These are phyloP conservation scores for Drosophila albomicans DNA, from an alignment of 1,140 invertebrate genomes.

Conservation along the genomic window DNA sequence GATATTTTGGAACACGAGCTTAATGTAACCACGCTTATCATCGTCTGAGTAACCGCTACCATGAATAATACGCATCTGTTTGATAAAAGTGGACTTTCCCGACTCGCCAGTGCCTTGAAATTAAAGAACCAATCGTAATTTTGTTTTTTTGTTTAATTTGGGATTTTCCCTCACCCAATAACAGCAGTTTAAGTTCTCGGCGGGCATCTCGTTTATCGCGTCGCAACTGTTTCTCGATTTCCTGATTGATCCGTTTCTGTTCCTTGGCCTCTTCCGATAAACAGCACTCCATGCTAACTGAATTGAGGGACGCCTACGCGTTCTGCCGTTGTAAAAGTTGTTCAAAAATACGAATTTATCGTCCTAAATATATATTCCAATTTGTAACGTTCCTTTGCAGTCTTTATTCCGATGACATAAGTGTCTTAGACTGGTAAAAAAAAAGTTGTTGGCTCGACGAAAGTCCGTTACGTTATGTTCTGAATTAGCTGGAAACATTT, in stretches of 20 bases:
- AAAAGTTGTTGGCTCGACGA: conserved; percentile 44
- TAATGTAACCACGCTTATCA: conserved; percentile 99
- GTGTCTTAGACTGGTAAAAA: neutral
- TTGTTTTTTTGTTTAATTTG: neutral
- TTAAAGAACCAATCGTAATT: neutral
- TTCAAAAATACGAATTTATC: neutral
- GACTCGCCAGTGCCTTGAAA: conserved; percentile 98
- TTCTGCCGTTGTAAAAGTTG: conserved; percentile 26
- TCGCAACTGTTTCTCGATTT: conserved; percentile 99
- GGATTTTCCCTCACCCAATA: conserved; percentile 93
- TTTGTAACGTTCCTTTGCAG: neutral
- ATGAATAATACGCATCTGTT: conserved; percentile 99
- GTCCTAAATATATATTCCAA: conserved; percentile 4
- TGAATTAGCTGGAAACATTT: conserved; percentile 28
- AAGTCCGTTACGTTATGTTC: conserved; percentile 49
- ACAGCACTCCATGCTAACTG: conserved; percentile 98
- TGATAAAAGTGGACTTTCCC: conserved; percentile 99
- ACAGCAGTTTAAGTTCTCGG: conserved; percentile 98
- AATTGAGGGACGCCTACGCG: conserved; percentile 73
- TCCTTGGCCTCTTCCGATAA: conserved; percentile 99
- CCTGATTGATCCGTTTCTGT: conserved; percentile 99
- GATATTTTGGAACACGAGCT: conserved; percentile 99
- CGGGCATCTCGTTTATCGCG: conserved; percentile 99
- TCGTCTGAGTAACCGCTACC: conserved; percentile 99
- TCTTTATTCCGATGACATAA: conserved; percentile 6